Evolutionary conservation across 2,888 invertebrate species (phyloP).

Genomic region (Himalopsyche japonica): DNA sequence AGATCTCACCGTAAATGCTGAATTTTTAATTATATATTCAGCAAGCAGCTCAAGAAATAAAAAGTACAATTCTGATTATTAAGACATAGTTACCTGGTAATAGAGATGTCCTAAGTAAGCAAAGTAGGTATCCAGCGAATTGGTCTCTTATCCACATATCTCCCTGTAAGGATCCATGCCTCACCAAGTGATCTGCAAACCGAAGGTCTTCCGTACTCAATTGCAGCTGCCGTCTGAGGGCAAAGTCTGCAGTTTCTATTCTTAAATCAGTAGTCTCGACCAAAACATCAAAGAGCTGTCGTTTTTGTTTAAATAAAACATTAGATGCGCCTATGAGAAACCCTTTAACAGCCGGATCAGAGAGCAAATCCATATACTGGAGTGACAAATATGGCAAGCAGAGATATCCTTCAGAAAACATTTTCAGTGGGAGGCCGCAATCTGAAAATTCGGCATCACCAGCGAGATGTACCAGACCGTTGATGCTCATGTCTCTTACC

Average conservation of each 20-base stretch:
- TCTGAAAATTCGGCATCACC: conserved; percentile 70
- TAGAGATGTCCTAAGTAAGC: conserved; percentile 78
- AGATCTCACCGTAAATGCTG: no score
- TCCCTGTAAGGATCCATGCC: conserved; percentile 75
- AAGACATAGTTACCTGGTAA: conserved; percentile 57
- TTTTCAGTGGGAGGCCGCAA: conserved; percentile 85
- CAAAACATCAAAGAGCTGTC: conserved; percentile 88
- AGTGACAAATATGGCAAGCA: conserved; percentile 95
- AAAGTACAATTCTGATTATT: no score
- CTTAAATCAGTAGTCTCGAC: conserved; percentile 86
- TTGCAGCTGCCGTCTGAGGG: conserved; percentile 79
- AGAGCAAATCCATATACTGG: conserved; percentile 90
- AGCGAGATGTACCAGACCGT: conserved; percentile 64
- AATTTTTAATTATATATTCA: no score
- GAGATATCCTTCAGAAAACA: conserved; percentile 89
- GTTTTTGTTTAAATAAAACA: conserved; percentile 94
- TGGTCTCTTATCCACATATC: conserved; percentile 97
- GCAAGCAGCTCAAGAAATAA: no score
- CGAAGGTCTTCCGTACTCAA: conserved; percentile 93
- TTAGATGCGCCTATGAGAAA: conserved; percentile 97
- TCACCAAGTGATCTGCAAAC: conserved; percentile 91
- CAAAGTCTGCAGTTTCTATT: conserved; percentile 81
- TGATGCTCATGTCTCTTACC: conserved; percentile 71
- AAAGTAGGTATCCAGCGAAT: conserved; percentile 84
- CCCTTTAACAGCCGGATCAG: conserved; percentile 82